phyloP scores from a whole-genome alignment of 2,797 vertebrate genomes.

The Leuciscus waleckii region DNA sequence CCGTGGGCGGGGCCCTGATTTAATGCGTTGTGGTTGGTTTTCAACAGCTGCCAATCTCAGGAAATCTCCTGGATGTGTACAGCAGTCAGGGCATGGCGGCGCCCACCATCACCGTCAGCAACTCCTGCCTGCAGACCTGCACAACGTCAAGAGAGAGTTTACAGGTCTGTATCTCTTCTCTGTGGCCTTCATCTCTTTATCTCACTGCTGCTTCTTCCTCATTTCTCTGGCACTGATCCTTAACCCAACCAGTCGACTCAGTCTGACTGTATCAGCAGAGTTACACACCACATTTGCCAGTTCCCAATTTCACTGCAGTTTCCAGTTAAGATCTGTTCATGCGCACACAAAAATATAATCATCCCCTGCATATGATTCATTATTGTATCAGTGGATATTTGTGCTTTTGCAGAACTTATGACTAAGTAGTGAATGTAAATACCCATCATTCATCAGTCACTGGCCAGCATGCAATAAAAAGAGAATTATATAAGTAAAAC shows the following conservation, averaged over 20 bases:
- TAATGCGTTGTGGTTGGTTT: slow-evolving; percentile 61
- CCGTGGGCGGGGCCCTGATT: background rate
- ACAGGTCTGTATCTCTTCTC: slow-evolving; percentile 69
- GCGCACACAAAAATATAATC: background rate
- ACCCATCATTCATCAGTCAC: background rate
- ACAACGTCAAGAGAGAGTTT: slow-evolving; percentile 81
- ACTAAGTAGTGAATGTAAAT: background rate
- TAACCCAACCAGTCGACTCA: slow-evolving; percentile 26
- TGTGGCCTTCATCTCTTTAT: slow-evolving; percentile 27
- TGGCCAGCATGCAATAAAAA: background rate
- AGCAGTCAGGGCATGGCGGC: slow-evolving; percentile 71
- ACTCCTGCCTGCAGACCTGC: slow-evolving; percentile 86
- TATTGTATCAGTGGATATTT: slow-evolving; percentile 5
- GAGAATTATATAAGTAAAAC: background rate
- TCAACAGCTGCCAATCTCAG: slow-evolving; percentile 82
- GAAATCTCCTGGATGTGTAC: slow-evolving; percentile 83
- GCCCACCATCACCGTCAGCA: slow-evolving; percentile 81
- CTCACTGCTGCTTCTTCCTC: slow-evolving; percentile 22
- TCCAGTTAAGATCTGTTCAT: background rate
- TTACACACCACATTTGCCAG: slow-evolving; percentile 35
- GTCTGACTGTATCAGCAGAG: slow-evolving; percentile 18
- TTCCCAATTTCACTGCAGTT: slow-evolving; percentile 41
- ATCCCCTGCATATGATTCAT: slow-evolving; percentile 5
- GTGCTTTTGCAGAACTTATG: slow-evolving; percentile 39
- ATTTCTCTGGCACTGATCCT: slow-evolving; percentile 11